Evolutionary conservation across 2,888 invertebrate genomes (phyloP).

Genomic region (Scrobipalpa costella): DNA sequence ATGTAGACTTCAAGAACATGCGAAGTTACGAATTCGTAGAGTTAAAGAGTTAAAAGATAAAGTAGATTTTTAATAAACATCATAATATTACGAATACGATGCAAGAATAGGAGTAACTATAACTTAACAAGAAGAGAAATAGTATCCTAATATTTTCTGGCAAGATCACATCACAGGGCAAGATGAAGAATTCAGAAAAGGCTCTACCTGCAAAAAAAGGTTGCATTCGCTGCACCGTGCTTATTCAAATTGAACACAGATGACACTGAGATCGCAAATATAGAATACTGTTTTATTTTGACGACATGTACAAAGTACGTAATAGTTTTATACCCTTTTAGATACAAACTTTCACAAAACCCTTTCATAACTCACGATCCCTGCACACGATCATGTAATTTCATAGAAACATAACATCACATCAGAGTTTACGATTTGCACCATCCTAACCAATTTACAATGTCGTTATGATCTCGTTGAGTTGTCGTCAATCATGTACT

Average conservation of each 20-base stretch:
- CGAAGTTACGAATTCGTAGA: neutral
- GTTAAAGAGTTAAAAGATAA: too few relatives aligned
- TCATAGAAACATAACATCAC: neutral
- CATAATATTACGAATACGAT: too few relatives aligned
- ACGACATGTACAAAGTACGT: neutral
- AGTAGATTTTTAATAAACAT: too few relatives aligned
- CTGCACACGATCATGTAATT: too few relatives aligned
- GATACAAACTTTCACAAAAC: too few relatives aligned
- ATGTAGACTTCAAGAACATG: neutral
- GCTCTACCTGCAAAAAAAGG: neutral
- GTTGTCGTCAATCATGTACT: constrained; percentile 27
- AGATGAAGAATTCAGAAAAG: too few relatives aligned
- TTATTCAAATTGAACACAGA: neutral
- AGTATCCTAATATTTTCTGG: too few relatives aligned
- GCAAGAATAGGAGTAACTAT: too few relatives aligned
- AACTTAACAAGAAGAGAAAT: too few relatives aligned
- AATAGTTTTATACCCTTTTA: too few relatives aligned
- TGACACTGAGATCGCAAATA: constrained; percentile 1
- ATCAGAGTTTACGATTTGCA: constrained; percentile 1
- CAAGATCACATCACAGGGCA: too few relatives aligned
- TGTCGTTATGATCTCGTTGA: constrained; percentile 40
- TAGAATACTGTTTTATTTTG: neutral
- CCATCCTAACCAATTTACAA: constrained; percentile 52
- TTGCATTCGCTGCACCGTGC: neutral
- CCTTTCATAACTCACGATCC: too few relatives aligned